Percentiles rank a stretch among this genome's conserved stretches.
phyloP scores from a whole-genome alignment of 2,113 vertebrate species.

The Drymodes brunneopygia region DNA sequence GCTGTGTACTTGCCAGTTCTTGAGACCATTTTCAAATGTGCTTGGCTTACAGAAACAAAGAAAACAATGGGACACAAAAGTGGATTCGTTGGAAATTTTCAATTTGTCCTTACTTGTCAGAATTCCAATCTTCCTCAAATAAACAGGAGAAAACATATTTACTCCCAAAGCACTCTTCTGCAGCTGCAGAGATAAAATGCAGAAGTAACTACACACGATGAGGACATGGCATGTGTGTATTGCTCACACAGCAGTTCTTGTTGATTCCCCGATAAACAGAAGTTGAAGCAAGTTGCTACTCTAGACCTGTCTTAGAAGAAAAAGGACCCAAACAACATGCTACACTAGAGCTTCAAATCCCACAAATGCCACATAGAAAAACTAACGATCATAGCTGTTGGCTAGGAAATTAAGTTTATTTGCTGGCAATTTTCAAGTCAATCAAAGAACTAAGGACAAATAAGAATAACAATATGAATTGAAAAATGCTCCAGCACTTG shows the following conservation, averaged over 20 bases:
- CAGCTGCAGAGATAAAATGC: not conserved
- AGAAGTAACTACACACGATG: not conserved
- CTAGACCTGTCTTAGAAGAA: not conserved
- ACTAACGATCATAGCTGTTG: not conserved
- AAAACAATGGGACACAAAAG: not conserved
- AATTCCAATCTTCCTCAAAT: not conserved
- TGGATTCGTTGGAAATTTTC: not conserved
- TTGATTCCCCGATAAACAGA: not conserved
- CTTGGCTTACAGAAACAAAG: not conserved
- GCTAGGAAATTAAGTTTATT: not conserved
- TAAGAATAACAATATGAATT: not conserved
- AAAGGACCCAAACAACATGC: not conserved
- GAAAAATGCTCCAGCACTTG: not conserved
- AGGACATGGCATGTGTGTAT: not conserved
- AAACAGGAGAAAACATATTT: not conserved
- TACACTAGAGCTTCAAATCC: not conserved
- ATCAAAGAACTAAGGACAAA: not conserved
- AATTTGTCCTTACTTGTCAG: not conserved
- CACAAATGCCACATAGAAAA: not conserved
- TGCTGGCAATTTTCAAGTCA: not conserved
- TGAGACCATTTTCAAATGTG: not conserved
- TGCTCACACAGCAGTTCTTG: not conserved
- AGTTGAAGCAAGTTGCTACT: not conserved
- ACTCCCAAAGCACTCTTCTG: not conserved
- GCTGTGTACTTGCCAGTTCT: not conserved